Base-by-base conservation (phyloP, 1,140 invertebrate species). In the Bombus difficillimus region DNA sequence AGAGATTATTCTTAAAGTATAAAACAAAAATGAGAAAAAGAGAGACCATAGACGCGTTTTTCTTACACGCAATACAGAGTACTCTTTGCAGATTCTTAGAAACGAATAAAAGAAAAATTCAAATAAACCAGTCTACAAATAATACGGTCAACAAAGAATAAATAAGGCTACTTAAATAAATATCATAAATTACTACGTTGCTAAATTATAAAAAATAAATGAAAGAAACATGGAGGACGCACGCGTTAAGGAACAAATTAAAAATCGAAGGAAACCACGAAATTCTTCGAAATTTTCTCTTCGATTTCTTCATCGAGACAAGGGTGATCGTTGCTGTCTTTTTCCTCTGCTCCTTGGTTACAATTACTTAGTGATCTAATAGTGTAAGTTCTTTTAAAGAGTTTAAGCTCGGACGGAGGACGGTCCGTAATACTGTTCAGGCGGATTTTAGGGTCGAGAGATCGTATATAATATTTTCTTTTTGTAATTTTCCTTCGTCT, bases 351-450 rank as follows among this genome's bases (percentile, higher is more conserved):
- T 41, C 37, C 43, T 79, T 87, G 10, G 6, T 12, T 28, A 62
- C 12, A 78, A 72, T 82, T 80, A 89, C 81, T 90, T 79, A 87
- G 57, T 80, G 64, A 75, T 47, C 84, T 85, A 87, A 82, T 69
- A 68, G 86, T 62, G 59, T 78, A 86, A 81, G 64, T 90, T 87
- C n/a, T 47, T 77, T 79, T 72, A 85, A 83, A 83, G 83, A 92
- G 41, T 85, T 87, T 84, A 92, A 91, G 81, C 71, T 92, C 88
- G 86, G 87, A 92, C 89, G 88, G 90, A 92, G 78, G 84, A 88
- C 77, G 69, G 84, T 91, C 90, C 91, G 91, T 91, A 92, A 86
- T 91, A 90, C 86, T 89, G 90, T 82, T 91, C 73, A 68, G 87
- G 88, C 85, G 86, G 43, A 75, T 86, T 62, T 62, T 74, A 83